These are phyloP conservation scores for Oikopleura albicans DNA, from an alignment of 23 tunicate genomes.

Conservation along the genomic window DNA sequence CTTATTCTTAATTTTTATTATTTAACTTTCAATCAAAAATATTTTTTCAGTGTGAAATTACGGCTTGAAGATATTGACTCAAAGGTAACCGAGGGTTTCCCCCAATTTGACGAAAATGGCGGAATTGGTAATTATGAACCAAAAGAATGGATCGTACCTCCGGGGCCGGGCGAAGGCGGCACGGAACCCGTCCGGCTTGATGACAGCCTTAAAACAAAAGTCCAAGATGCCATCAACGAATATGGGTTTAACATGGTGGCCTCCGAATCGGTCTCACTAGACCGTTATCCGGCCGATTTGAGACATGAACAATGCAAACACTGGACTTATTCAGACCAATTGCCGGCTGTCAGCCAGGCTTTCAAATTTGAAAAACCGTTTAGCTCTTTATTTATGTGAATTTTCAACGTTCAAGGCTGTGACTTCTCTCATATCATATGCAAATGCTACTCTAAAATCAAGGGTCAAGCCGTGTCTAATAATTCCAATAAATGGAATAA, in stretches of 20 bases:
- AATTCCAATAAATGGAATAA: too few relatives aligned
- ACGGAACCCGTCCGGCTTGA: not conserved
- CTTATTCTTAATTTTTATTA: too few relatives aligned
- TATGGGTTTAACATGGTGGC: constrained; percentile 85
- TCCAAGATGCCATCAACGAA: constrained; percentile 28
- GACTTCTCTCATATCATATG: too few relatives aligned
- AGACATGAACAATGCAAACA: constrained; percentile 37
- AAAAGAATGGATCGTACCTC: not conserved
- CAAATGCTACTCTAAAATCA: too few relatives aligned
- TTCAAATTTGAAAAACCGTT: too few relatives aligned
- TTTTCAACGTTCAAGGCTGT: too few relatives aligned
- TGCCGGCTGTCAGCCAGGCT: too few relatives aligned
- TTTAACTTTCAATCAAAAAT: too few relatives aligned
- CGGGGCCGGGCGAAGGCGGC: not conserved
- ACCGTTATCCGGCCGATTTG: constrained; percentile 81
- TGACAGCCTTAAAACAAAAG: not conserved
- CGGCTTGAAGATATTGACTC: not conserved
- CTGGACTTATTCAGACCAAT: not conserved
- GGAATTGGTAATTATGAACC: not conserved
- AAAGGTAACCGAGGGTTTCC: not conserved
- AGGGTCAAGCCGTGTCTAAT: too few relatives aligned
- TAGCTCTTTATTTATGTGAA: too few relatives aligned
- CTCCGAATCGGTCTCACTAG: constrained; percentile 62
- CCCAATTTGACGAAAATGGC: not conserved
- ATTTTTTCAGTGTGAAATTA: not conserved